Conservation (phyloP, 2,888 invertebrate genomes). For the Epistrophella euchroma region DNA sequence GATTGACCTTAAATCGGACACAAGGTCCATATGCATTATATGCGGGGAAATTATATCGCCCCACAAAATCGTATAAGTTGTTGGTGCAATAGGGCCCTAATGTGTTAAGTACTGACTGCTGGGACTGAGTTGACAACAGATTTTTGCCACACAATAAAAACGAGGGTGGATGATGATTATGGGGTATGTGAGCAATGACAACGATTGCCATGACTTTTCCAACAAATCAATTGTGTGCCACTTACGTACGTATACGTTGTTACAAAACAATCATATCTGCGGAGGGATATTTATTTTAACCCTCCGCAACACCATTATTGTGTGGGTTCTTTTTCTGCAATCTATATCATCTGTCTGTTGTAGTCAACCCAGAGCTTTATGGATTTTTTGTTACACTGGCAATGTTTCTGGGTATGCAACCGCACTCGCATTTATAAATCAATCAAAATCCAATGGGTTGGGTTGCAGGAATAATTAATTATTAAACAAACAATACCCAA, state of each 20-base stretch:
- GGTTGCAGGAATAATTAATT: background rate
- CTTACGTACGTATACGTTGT: conserved; percentile 56
- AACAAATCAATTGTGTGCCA: conserved; percentile 67
- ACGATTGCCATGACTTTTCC: conserved; percentile 56
- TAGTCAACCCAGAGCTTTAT: background rate
- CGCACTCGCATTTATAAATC: background rate
- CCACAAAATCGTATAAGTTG: no score
- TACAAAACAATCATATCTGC: conserved; percentile 59
- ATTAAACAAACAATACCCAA: background rate
- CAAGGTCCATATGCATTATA: no score
- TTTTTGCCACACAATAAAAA: background rate
- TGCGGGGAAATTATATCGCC: no score
- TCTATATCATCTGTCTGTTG: no score
- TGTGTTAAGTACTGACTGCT: background rate
- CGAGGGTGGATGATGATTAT: conserved; percentile 3
- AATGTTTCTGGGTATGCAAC: background rate
- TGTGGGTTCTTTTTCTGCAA: background rate
- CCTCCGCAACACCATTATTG: background rate
- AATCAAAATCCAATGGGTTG: background rate
- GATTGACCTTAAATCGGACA: no score
- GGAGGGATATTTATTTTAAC: conserved; percentile 53
- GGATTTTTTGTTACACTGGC: background rate
- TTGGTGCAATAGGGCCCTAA: no score
- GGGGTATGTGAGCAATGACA: conserved; percentile 14
- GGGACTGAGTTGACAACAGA: conserved; percentile 36